Conservation (phyloP, 2,888 invertebrate genomes). For the Andrena camellia region DNA sequence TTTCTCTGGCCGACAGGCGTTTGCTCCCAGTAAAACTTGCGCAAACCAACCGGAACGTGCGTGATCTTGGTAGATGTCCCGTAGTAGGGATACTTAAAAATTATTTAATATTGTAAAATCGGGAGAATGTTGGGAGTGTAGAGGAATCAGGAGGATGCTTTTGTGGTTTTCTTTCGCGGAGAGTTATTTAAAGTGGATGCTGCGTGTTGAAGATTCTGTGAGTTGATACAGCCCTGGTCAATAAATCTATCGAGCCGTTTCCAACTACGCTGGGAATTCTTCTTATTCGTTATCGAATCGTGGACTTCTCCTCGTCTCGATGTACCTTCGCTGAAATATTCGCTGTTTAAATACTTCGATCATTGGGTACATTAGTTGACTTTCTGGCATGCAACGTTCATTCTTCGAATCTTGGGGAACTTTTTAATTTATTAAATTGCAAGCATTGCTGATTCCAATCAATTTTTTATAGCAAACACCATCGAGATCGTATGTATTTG, state of each 20-base stretch:
- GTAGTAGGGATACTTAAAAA: not conserved
- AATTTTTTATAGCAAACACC: too few species aligned
- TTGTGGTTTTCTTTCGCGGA: not conserved
- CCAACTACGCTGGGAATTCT: not conserved
- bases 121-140: not conserved
- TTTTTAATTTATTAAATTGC: too few species aligned
- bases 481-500: not conserved
- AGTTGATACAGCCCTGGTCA: not conserved
- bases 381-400: too few species aligned
- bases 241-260: constrained; percentile 12
- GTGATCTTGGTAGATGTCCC: not conserved
- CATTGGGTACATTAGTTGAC: too few species aligned
- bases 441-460: too few species aligned
- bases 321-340: not conserved
- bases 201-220: too few species aligned
- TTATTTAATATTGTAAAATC: not conserved
- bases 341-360: not conserved
- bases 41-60: not conserved
- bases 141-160: not conserved
- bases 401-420: too few species aligned
- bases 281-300: constrained; percentile 3
- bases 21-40: not conserved
- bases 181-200: too few species aligned
- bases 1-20: not conserved
- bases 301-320: not conserved